Base-by-base conservation (phyloP, 2,888 invertebrate genomes). In the Amiota communis region DNA sequence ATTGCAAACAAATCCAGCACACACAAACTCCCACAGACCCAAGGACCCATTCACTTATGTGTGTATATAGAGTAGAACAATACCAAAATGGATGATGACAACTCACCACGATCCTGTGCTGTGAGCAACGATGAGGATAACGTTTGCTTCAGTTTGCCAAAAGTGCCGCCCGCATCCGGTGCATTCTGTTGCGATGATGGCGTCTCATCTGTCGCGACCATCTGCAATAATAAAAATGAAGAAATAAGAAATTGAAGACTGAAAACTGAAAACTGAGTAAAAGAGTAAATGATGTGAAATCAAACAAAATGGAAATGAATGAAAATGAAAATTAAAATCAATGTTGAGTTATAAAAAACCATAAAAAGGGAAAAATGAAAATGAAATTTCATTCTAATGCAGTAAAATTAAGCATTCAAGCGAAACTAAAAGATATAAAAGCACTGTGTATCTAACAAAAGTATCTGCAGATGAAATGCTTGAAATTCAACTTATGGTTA, bases 61-160 rank as follows among this genome's bases (percentile, higher is more conserved):
- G 23, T 23, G 23, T n/a, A n/a, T n/a, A n/a, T 23, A 23, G 23
- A 2, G 6, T 6, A 36, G 36, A 36, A 36, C 36, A 36, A 36
- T 6, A 36, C 36, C 36, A 36, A 36, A 36, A 51, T 51, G 53
- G n/a, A n/a, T 59, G 59, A 36, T 36, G 36, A 6, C 36, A 36
- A 65, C 47, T 48, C 67, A 71, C 53, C 56, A 53, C 61, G 15
- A 64, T 56, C 70, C 51, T 68, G 80, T 77, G 95, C 95, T 72
- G 93, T 95, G 89, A 96, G 93, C 69, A 96, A 91, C 74, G 95
- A 95, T 49, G 95, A 95, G 74, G 95, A 95, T 77, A 95, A 92
- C 63, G 95, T 95, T 90, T 96, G 96, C 80, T 95, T 93, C 83
- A 96, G 91, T 91, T 95, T 96, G 84, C 95, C 95, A 88, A 96